Evolutionary conservation across 2,888 invertebrate species (phyloP), one percentile per base, ranked within the genome.

Genomic region (Andrena bicolor): DNA sequence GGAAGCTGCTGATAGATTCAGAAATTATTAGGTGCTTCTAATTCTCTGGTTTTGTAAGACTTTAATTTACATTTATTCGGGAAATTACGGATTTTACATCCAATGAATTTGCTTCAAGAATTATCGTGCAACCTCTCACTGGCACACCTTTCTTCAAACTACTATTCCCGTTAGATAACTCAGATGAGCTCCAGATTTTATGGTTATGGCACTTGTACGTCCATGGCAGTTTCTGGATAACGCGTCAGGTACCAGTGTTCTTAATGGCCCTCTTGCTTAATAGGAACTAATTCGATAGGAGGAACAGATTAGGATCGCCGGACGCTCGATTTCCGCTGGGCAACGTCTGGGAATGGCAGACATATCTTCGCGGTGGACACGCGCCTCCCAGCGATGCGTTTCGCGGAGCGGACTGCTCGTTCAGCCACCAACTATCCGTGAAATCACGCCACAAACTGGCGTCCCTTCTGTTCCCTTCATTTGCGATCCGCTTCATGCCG

Each of bases 281-380:
- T 49, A 63, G n/a, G 71, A 48, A 63, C 48, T 71, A 60, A 61
- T 49, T 49, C 60, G 23, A 41, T 71, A 53, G 23, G 32, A 23
- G 23, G 68, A 53, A 10, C 56, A 48, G 56, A 16, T n/a, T 13
- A n/a, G 26, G 61, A 32, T 20, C 8, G 35, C 20, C 16, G 71
- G 16, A 49, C 61, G 49, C 23, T n/a, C 23, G 51, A 49, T 63
- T 71, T 71, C 49, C 30, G 41, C 30, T 63, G 61, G 49, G 49
- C 60, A 63, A n/a, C 71, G 71, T 63, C 71, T 71, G 61, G 61
- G 23, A 63, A 71, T 63, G 71, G 71, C 61, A 61, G 71, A 51
- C 71, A 28, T 76, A 82, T 82, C 82, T 82, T 68, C 73, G 82
- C 58, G 64, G 56, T 65, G 73, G 53, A 73, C 64, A 63, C 51